phyloP scores from a whole-genome alignment of 2,797 vertebrate species.

The Parotocinclus haroldoi region DNA sequence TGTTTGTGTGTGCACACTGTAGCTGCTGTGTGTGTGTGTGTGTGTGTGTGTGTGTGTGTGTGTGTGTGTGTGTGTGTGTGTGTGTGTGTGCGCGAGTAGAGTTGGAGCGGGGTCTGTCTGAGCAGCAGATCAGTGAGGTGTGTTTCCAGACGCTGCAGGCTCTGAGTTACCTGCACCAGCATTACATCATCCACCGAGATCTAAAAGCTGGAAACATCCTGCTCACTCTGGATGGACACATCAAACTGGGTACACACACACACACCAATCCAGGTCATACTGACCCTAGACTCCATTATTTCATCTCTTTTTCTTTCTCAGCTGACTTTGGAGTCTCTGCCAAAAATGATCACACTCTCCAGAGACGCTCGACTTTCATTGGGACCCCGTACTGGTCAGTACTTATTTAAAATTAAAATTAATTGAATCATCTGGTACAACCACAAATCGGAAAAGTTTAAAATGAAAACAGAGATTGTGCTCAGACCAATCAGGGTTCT shows the following conservation, averaged over 20 bases:
- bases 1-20: slow-evolving; percentile 14
- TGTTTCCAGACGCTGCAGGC: slow-evolving; percentile 67
- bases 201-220: slow-evolving; percentile 72
- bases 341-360: slow-evolving; percentile 63
- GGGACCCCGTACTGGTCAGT: slow-evolving; percentile 71
- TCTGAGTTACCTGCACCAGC: slow-evolving; percentile 63
- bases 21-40: slow-evolving; percentile 3
- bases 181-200: slow-evolving; percentile 70
- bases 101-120: slow-evolving; percentile 64
- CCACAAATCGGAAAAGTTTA: no score
- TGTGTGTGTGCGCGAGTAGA: slow-evolving; percentile 51
- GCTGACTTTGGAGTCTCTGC: slow-evolving; percentile 74
- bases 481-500: no score
- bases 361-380: slow-evolving; percentile 66
- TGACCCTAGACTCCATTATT: neutral
- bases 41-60: slow-evolving; percentile 12
- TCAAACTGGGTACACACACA: slow-evolving; percentile 66
- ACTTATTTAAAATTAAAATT: no score
- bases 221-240: slow-evolving; percentile 63
- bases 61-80: slow-evolving; percentile 9
- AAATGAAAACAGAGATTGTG: no score
- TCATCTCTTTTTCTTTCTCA: slow-evolving; percentile 26
- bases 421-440: no score
- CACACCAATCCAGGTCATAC: neutral
- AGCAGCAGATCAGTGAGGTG: slow-evolving; percentile 67